A percentile compares a stretch with the other conserved stretches of the same genome.
phyloP scores from a whole-genome alignment of 2,888 invertebrate species.

The Rhamphomyia laevipes region DNA sequence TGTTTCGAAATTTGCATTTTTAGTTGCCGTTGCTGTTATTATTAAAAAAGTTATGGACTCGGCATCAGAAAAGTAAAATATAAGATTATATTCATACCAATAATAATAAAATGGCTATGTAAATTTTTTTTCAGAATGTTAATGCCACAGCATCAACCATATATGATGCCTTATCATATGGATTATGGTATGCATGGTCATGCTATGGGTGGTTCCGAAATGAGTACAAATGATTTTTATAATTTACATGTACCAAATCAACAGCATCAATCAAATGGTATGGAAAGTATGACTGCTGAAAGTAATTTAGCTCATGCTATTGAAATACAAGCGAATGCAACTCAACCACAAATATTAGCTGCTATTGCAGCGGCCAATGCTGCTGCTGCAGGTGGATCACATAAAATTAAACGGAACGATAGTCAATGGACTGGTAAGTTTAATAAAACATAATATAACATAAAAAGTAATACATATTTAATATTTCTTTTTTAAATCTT shows the following conservation, averaged over 20 bases:
- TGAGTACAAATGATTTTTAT: slow-evolving; percentile 29
- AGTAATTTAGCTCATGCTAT: slow-evolving; percentile 31
- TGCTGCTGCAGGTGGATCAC: slow-evolving; percentile 21
- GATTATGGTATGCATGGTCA: slow-evolving; percentile 28
- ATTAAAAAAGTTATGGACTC: slow-evolving; percentile 50
- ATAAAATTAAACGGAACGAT: slow-evolving; percentile 36
- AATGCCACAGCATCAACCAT: slow-evolving; percentile 31
- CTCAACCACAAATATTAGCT: slow-evolving; percentile 23
- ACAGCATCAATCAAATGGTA: slow-evolving; percentile 27
- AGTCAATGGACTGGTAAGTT: slow-evolving; percentile 28
- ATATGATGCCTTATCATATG: slow-evolving; percentile 37
- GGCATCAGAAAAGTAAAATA: slow-evolving; percentile 36
- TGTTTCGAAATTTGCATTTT: slow-evolving; percentile 55
- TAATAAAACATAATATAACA: too few relatives aligned
- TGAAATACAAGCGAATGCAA: slow-evolving; percentile 30
- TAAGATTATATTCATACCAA: neutral
- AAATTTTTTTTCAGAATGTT: slow-evolving; percentile 25
- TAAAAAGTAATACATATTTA: too few relatives aligned
- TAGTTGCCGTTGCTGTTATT: slow-evolving; percentile 50
- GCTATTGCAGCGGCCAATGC: slow-evolving; percentile 23
- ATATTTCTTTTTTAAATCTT: too few relatives aligned
- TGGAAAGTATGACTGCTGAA: slow-evolving; percentile 28
- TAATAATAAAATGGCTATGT: neutral
- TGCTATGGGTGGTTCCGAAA: slow-evolving; percentile 24
- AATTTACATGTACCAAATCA: slow-evolving; percentile 21